Evolutionary conservation across 1,140 invertebrate genomes (phyloP), one percentile per base, ranked within the genome.

Genomic region (Galleria mellonella): DNA sequence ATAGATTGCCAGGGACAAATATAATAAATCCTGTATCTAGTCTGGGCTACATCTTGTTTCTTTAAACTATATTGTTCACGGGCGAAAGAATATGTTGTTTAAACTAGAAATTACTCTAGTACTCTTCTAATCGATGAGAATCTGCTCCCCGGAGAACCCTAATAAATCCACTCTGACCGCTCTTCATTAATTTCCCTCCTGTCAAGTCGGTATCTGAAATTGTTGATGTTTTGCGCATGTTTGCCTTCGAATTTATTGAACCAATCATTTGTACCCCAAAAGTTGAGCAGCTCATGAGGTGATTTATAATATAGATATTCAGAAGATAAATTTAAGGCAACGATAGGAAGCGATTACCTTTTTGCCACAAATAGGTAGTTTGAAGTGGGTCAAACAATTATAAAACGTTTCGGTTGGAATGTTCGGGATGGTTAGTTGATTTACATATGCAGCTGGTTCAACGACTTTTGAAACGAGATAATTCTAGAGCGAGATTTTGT

Each of bases 161-260:
- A 68, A 75, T 75, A 78, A 75, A 75, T 78, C 60, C 57, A 50
- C 43, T 42, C 49, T 58, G 65, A 63, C 66, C 58, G 55, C 55
- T 68, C 67, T 72, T 73, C 68, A 72, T 75, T 75, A 73, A 78
- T 75, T 75, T 60, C 42, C 55, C 42, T 62, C 49, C 61, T 61
- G 58, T 71, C 64, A 67, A 60, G 60, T 51, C 47, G 48, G 55
- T 70, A 72, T 75, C 70, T 68, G 53, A 70, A 78, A 75, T 68
- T 73, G 68, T 73, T 70, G 71, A 68, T 72, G 73, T 74, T 77
- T 72, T 72, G 70, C 61, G 48, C 57, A 66, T 66, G 63, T 65
- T 69, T 64, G 48, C 35, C 55, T 29, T 40, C 46, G 45, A 67
- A 75, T 71, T 72, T 74, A 69, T 71, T 62, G 56, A 56, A 47